phyloP scores from a whole-genome alignment of 2,797 vertebrate species.

The Helarctos malayanus region DNA sequence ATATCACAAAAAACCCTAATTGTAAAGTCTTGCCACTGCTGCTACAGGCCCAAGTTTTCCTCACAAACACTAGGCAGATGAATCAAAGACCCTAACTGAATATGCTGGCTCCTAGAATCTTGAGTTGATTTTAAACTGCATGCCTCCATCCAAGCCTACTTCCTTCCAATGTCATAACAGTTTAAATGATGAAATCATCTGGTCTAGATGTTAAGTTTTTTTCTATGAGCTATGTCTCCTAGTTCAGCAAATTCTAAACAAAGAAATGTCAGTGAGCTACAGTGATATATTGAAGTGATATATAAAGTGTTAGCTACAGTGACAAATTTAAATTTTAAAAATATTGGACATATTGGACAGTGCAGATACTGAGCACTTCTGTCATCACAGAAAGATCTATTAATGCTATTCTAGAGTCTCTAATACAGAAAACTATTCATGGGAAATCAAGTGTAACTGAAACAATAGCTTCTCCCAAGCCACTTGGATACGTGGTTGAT shows the following conservation, averaged over 20 bases:
- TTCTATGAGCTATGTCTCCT: background rate
- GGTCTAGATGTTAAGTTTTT: background rate
- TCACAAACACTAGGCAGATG: background rate
- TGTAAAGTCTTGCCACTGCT: background rate
- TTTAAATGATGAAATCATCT: background rate
- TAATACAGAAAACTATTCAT: background rate
- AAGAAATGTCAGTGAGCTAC: background rate
- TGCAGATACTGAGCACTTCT: background rate
- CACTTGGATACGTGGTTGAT: background rate
- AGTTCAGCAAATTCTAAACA: constrained; percentile 3
- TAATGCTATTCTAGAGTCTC: background rate
- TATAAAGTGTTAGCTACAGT: background rate
- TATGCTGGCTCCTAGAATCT: background rate
- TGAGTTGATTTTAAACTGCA: constrained; percentile 26
- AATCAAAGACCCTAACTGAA: background rate
- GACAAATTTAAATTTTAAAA: background rate
- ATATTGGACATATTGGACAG: background rate
- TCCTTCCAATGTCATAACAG: background rate
- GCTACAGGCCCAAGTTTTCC: background rate
- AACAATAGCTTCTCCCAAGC: constrained; percentile 22
- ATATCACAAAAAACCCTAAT: background rate
- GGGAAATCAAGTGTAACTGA: background rate
- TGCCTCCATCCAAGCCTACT: background rate
- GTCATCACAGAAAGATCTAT: constrained; percentile 2
- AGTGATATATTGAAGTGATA: background rate